Percentiles rank a stretch among this genome's conserved stretches.
Conservation (phyloP, 1,140 invertebrate genomes). For the Lepidotrigona ventralis region DNA sequence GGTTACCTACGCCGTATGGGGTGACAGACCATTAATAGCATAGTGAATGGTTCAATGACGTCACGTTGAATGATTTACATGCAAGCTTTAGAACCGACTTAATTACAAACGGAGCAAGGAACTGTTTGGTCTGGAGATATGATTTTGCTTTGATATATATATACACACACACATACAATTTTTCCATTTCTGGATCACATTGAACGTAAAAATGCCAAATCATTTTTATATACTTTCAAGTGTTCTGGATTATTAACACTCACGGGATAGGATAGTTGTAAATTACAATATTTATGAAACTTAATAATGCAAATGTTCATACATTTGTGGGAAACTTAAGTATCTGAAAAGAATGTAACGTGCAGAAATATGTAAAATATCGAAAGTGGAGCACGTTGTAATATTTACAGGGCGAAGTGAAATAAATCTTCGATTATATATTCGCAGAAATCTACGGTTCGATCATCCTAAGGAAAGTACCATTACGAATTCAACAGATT, state of each 20-base stretch:
- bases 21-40: conserved; percentile 45
- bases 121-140: background rate
- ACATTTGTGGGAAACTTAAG: background rate
- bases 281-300: background rate
- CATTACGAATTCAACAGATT: too few relatives aligned
- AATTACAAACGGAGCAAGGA: conserved; percentile 11
- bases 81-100: conserved; percentile 2
- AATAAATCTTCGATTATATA: background rate
- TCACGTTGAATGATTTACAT: conserved; percentile 26
- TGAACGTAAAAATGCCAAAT: too few relatives aligned
- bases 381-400: background rate
- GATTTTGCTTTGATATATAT: background rate
- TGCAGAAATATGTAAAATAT: background rate
- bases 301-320: background rate
- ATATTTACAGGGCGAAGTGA: background rate
- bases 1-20: conserved; percentile 32
- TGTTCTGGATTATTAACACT: background rate
- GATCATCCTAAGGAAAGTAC: too few relatives aligned
- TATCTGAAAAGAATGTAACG: background rate
- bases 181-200: too few relatives aligned
- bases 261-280: background rate
- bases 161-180: too few relatives aligned
- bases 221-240: background rate
- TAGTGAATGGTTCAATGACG: conserved; percentile 35
- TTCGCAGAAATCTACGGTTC: background rate